Base-by-base conservation (phyloP, 23 tunicate species). In the Botrylloides violaceus region DNA sequence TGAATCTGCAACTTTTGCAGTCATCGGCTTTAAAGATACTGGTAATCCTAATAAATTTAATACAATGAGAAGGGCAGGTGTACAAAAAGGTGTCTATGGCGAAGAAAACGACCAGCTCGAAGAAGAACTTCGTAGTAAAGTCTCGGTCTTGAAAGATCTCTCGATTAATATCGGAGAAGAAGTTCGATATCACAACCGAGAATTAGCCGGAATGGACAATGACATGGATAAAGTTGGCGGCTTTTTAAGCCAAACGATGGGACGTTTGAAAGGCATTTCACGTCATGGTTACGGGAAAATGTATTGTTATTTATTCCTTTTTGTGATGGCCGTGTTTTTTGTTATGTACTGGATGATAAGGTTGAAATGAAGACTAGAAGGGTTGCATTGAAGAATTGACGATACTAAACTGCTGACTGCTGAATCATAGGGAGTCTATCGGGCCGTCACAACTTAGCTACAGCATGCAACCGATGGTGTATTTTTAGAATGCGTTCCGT, bases 91-190 rank as follows among this genome's bases (percentile, higher is more conserved):
- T 4, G 73, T 86, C 19, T 86, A 79, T 79, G 84, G 66, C 23
- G 94, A 86, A 47, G 94, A 86, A 50, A 86, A 86, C 58, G 85
- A 86, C 4, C 37, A 61, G 24, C 50, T 86, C 57, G 94, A 86
- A 61, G 73, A 86, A 23, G 84, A 86, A 49, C 62, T 86, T 3
- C 38, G 66, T 32, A 26, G 48, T 19, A 86, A 86, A 80, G 94
- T 86, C 3, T 59, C 83, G 5, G 77, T 80, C 2, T 75, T 86
- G 37, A 86, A 80, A 80, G 33, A 73, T 15, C 63, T 87, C 7
- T 72, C 95, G 18, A 87, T 87, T 28, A 76, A 77, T 49, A 87
- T 87, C 65, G 95, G 95, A 35, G 95, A 87, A 59, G 95, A 87
- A 87, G 95, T 87, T 0, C 43, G 86, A 32, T 63, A 61, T 6